phyloP scores from a whole-genome alignment of 1,140 invertebrate species.

The Hyles euphorbiae region DNA sequence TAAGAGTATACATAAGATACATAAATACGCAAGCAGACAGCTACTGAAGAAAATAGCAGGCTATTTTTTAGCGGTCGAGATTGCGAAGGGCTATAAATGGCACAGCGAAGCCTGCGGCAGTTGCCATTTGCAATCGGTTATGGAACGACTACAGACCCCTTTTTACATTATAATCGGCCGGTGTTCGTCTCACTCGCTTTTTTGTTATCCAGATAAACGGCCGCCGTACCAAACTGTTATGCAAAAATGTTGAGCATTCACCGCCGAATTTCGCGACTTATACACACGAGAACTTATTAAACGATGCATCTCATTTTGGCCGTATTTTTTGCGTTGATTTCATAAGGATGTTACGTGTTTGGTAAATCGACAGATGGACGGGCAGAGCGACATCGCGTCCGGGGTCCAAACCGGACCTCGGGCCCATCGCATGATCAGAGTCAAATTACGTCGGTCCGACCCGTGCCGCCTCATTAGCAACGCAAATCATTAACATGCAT shows the following conservation, averaged over 20 bases:
- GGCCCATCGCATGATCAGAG: conserved; percentile 25
- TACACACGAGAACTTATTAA: too few relatives aligned
- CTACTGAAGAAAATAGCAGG: conserved; percentile 57
- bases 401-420: conserved; percentile 16
- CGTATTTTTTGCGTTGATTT: too few relatives aligned
- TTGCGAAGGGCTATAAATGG: conserved; percentile 69
- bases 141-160: conserved; percentile 66
- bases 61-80: conserved; percentile 68
- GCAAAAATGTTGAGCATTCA: conserved; percentile 29
- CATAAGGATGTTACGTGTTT: conserved; percentile 3
- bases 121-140: conserved; percentile 72
- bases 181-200: conserved; percentile 51
- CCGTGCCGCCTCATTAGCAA: conserved; percentile 54
- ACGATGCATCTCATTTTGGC: too few relatives aligned
- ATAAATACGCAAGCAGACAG: conserved; percentile 16
- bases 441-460: conserved; percentile 48
- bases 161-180: conserved; percentile 72
- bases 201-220: conserved; percentile 51
- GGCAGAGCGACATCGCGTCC: conserved; percentile 9
- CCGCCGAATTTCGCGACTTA: conserved; percentile 6
- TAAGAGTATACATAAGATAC: conserved; percentile 2
- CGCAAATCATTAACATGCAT: conserved; percentile 28
- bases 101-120: conserved; percentile 51
- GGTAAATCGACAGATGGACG: conserved; percentile 22
- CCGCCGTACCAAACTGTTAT: conserved; percentile 44